Base-by-base conservation (phyloP, 2,888 invertebrate species). In the Torymus texanus region DNA sequence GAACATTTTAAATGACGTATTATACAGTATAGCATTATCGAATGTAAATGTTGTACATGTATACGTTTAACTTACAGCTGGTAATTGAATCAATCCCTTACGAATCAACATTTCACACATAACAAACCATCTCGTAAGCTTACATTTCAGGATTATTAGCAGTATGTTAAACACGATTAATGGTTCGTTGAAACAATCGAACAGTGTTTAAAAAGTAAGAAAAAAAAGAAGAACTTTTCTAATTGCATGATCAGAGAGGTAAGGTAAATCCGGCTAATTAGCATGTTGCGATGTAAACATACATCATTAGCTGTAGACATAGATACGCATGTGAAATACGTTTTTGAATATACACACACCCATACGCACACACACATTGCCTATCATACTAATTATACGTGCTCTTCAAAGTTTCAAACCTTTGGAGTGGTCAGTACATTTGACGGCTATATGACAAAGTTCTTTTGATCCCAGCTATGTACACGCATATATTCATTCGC, bases 251-350 rank as follows among this genome's bases (percentile, higher is more conserved):
- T 70, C 70, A 59, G 73, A 58, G 70, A 58, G 70, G 70, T 10
- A 70, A 70, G 14, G 68, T 21, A 70, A 79, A 75, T 55, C 53
- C 53, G 29, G 59, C 70, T 79, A 75, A 79, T 79, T 79, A 79
- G 50, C 41, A 29, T 24, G 41, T 79, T 16, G 56, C 59, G n/a
- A 18, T 12, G 58, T 50, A 51, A 13, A 73, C 16, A 63, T 76
- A 51, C 21, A 77, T 24, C 24, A 71, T 77, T 53, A 65, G 29
- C 29, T 18, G 59, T 59, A 59, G 24, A 72, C 59, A 65, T 72
- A 53, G 67, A 75, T 75, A 68, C 29, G n/a, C 58, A n/a, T 24
- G 18, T 58, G 41, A 51, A 53, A 61, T 53, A 1, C 51, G 8
- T 58, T 58, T 41, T n/a, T n/a, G n/a, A 58, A 68, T 11, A 1